These are phyloP conservation scores for Ophioninae sp. DNA, from an alignment of 2,888 invertebrate genomes.

Conservation along the genomic window DNA sequence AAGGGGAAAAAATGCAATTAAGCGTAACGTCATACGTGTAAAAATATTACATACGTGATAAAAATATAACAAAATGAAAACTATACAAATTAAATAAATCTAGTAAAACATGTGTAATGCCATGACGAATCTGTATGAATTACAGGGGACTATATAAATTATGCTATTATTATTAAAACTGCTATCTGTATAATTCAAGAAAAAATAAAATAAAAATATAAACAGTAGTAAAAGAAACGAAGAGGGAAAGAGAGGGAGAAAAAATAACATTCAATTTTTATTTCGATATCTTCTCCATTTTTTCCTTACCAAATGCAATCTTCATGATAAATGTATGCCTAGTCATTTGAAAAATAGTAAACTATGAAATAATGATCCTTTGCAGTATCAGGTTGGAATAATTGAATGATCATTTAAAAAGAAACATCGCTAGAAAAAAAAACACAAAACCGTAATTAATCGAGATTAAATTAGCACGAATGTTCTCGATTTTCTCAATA, in stretches of 20 bases:
- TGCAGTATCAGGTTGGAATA: neutral
- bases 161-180: no score
- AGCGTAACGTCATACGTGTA: no score
- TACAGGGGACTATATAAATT: no score
- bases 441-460: conserved; percentile 3
- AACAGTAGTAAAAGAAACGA: neutral
- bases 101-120: no score
- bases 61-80: no score
- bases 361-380: neutral
- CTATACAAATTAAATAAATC: no score
- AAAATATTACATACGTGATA: no score
- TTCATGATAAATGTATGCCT: neutral
- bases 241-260: neutral
- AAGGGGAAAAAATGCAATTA: no score
- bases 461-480: conserved; percentile 25
- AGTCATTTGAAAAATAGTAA: neutral
- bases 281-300: neutral
- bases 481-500: conserved; percentile 19
- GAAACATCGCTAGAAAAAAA: neutral
- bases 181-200: no score
- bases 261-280: neutral
- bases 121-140: no score
- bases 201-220: no score
- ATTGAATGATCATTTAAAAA: neutral
- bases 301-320: neutral